phyloP scores from a whole-genome alignment of 2,113 vertebrate genomes.

The Etheostoma cragini region DNA sequence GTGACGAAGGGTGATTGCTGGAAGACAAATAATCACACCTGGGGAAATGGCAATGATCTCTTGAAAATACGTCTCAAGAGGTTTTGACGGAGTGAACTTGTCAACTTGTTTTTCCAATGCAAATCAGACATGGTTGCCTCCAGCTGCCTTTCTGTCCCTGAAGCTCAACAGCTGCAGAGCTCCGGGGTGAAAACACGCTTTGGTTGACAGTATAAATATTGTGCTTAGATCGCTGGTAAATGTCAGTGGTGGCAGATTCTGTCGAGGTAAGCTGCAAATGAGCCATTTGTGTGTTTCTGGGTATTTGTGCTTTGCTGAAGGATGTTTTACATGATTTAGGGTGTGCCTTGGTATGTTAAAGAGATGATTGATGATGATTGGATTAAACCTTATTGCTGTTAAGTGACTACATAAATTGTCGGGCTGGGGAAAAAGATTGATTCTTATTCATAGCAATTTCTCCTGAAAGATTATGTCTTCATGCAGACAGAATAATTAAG shows the following conservation, averaged over 20 bases:
- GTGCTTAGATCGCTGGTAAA: conserved; percentile 39
- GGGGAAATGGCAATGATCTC: neutral
- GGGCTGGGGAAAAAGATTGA: no score
- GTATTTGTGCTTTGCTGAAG: neutral
- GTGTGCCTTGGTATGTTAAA: neutral
- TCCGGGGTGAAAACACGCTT: conserved; percentile 53
- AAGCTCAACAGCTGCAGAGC: conserved; percentile 51
- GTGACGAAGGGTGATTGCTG: neutral
- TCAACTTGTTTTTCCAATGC: conserved; percentile 7
- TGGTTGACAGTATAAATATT: conserved; percentile 75
- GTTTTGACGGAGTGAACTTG: neutral
- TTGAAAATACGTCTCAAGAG: neutral
- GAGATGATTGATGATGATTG: neutral
- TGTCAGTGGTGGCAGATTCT: conserved; percentile 36
- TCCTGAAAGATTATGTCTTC: no score
- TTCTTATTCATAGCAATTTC: no score
- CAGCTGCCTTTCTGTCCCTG: neutral
- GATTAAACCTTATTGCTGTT: neutral
- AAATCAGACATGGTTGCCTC: conserved; percentile 7
- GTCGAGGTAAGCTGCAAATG: neutral
- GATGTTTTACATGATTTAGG: conserved; percentile 6
- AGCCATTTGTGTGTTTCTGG: neutral
- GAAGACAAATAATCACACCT: conserved; percentile 12
- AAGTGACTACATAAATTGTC: neutral
- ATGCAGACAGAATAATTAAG: no score